Percentiles rank a stretch among this genome's conserved stretches.
phyloP scores from a whole-genome alignment of 92 coral and sea anemone species.

The Bergia sp. region DNA sequence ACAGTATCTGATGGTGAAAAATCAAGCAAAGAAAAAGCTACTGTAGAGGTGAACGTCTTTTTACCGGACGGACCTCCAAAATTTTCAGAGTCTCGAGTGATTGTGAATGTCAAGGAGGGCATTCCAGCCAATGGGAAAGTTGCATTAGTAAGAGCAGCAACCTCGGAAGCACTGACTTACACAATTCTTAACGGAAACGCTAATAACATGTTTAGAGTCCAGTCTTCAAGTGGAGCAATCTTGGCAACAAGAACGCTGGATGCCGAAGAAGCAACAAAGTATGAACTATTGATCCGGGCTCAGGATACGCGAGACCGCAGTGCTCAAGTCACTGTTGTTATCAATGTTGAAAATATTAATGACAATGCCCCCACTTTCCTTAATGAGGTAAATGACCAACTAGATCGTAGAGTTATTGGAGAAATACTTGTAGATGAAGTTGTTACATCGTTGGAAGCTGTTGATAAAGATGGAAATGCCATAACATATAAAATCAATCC shows the following conservation, averaged over 20 bases:
- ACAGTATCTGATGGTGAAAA: conserved; percentile 78
- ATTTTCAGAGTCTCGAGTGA: conserved; percentile 76
- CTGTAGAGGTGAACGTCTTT: conserved; percentile 74
- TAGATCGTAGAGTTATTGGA: conserved; percentile 83
- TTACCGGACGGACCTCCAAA: conserved; percentile 91
- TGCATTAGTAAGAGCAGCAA: conserved; percentile 92
- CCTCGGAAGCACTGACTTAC: conserved; percentile 88
- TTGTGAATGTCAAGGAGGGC: conserved; percentile 71
- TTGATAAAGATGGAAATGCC: conserved; percentile 73
- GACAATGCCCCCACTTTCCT: conserved; percentile 86
- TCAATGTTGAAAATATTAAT: conserved; percentile 78
- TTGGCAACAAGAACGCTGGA: conserved; percentile 76
- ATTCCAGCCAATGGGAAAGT: conserved; percentile 75
- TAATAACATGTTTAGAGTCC: conserved; percentile 74
- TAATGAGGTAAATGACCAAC: conserved; percentile 65
- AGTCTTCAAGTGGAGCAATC: conserved; percentile 75
- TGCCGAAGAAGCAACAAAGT: conserved; percentile 70
- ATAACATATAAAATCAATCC: conserved; percentile 58
- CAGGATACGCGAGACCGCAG: conserved; percentile 82
- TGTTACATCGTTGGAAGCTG: conserved; percentile 77
- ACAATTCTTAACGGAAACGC: conserved; percentile 70
- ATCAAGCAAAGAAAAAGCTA: conserved; percentile 44
- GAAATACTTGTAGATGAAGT: conserved; percentile 72
- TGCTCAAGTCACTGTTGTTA: conserved; percentile 77
- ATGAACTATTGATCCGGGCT: conserved; percentile 71